These are phyloP conservation scores for Dryomyza anilis DNA, from an alignment of 2,888 invertebrate genomes.

Conservation along the genomic window DNA sequence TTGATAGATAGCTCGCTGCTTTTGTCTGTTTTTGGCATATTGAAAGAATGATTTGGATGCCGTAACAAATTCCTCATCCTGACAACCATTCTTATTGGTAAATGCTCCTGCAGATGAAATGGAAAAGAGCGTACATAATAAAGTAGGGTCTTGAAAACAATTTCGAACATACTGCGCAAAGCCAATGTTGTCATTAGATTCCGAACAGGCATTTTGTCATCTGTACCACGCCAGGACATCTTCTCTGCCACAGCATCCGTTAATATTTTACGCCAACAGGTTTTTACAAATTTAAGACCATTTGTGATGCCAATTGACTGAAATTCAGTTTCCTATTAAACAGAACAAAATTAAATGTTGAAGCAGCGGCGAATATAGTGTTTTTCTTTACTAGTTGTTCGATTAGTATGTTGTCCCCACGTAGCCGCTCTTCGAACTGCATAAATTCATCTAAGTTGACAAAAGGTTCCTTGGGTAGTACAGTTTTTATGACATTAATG, in stretches of 20 bases:
- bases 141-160: not conserved
- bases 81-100: not conserved
- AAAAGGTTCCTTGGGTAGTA: not conserved
- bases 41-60: constrained; percentile 6
- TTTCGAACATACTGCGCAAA: not conserved
- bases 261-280: not conserved
- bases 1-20: no score
- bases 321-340: not conserved
- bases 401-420: not conserved
- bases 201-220: not conserved
- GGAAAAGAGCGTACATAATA: not conserved
- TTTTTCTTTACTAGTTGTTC: not conserved
- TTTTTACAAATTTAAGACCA: not conserved
- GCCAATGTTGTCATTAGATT: not conserved
- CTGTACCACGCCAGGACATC: constrained; percentile 8
- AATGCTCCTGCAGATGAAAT: not conserved
- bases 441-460: not conserved
- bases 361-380: not conserved
- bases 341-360: not conserved
- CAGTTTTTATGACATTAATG: no score
- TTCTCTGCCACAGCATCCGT: not conserved
- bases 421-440: not conserved
- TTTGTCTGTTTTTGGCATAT: not conserved
- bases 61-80: not conserved
- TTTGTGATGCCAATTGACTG: not conserved